These are phyloP conservation scores for Pseudorectes ferrugineus DNA, from an alignment of 2,113 vertebrate genomes.

Conservation along the genomic window DNA sequence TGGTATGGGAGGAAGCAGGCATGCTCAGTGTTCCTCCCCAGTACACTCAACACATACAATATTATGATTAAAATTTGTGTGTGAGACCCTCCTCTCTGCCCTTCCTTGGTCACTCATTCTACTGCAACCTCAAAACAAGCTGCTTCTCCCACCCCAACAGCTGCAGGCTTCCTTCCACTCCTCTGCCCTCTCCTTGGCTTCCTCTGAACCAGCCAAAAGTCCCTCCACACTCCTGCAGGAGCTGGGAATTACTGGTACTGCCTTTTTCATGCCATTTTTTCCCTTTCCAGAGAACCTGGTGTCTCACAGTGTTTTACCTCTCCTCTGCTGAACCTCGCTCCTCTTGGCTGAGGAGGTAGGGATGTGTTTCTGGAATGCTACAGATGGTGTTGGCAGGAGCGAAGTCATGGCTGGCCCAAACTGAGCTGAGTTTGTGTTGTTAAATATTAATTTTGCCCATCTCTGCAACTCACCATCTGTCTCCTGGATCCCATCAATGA, in stretches of 20 bases:
- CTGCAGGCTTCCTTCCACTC: not conserved
- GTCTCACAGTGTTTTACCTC: not conserved
- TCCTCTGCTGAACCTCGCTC: not conserved
- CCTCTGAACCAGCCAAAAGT: not conserved
- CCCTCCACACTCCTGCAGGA: not conserved
- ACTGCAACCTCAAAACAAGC: not conserved
- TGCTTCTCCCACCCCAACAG: not conserved
- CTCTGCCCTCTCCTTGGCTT: not conserved
- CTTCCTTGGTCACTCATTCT: not conserved
- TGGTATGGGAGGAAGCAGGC: not conserved
- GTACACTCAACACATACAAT: not conserved
- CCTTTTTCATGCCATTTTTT: not conserved
- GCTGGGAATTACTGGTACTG: not conserved
- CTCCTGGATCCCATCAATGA: not conserved
- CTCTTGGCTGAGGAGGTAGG: not conserved
- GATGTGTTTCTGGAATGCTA: not conserved
- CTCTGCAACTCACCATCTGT: constrained; percentile 1
- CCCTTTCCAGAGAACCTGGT: not conserved
- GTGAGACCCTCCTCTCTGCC: not conserved
- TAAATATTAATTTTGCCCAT: constrained; percentile 9
- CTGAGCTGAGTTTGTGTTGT: not conserved
- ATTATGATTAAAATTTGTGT: not conserved
- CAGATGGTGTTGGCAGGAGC: constrained; percentile 5
- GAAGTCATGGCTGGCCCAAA: not conserved
- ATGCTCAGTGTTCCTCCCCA: not conserved